Percentiles rank a stretch among this genome's conserved stretches.
These are phyloP conservation scores for Gnatocerus cornutus DNA, from an alignment of 2,888 invertebrate species.

Conservation along the genomic window DNA sequence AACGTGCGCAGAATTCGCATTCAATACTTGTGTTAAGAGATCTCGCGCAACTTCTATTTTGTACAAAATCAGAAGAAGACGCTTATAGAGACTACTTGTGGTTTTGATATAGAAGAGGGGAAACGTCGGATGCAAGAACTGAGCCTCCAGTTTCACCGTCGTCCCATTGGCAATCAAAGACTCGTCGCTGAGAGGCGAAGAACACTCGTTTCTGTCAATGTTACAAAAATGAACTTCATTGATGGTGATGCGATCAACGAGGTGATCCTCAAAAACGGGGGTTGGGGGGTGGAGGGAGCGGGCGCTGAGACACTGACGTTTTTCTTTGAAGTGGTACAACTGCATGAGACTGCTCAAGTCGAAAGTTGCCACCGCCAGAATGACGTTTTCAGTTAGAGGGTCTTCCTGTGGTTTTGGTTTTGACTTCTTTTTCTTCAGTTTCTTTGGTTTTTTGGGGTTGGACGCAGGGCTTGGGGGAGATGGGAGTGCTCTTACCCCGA, in stretches of 20 bases:
- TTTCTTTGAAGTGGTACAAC: constrained; percentile 34
- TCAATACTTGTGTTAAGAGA: not conserved
- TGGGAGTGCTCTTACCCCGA: not conserved
- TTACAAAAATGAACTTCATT: constrained; percentile 27
- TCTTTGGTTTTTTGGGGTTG: constrained; percentile 6
- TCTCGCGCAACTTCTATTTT: constrained; percentile 47
- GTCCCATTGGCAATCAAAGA: constrained; percentile 48
- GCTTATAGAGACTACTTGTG: constrained; percentile 54
- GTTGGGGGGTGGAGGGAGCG: not conserved
- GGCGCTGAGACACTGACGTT: constrained; percentile 34
- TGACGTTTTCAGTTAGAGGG: not conserved
- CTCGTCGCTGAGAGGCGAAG: constrained; percentile 10
- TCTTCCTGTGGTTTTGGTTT: not conserved
- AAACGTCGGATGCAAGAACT: constrained; percentile 58
- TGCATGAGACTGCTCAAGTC: constrained; percentile 26
- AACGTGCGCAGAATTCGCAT: not conserved
- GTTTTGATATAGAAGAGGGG: constrained; percentile 53
- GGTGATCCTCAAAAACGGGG: not conserved
- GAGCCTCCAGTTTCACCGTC: constrained; percentile 57
- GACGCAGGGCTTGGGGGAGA: not conserved
- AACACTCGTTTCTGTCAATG: not conserved
- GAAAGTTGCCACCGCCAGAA: constrained; percentile 12
- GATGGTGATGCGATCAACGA: constrained; percentile 8
- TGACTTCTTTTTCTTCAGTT: constrained; percentile 9
- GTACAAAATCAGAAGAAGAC: constrained; percentile 56